phyloP scores from a whole-genome alignment of 1,140 invertebrate species.

The Meteorus sp. region DNA sequence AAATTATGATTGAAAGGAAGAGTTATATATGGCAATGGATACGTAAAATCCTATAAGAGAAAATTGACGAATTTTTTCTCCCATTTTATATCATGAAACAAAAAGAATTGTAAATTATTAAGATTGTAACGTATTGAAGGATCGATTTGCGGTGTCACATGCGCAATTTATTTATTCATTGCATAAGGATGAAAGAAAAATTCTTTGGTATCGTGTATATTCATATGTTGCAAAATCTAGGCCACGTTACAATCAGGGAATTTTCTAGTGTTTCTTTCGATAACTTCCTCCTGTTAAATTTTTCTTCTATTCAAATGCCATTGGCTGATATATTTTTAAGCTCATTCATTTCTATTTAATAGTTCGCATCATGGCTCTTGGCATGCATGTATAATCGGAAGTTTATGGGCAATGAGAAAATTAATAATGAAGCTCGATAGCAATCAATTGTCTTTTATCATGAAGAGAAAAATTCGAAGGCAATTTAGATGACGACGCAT shows the following conservation, averaged over 20 bases:
- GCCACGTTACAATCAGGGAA: slow-evolving; percentile 31
- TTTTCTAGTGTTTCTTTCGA: not conserved
- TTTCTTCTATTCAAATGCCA: not conserved
- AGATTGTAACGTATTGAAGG: no score
- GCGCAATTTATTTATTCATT: slow-evolving; percentile 18
- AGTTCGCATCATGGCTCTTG: no score
- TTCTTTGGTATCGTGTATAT: slow-evolving; percentile 58
- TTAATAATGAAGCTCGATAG: slow-evolving; percentile 14
- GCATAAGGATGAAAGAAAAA: slow-evolving; percentile 29
- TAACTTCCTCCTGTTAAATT: slow-evolving; percentile 17
- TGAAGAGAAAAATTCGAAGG: no score
- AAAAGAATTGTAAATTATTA: slow-evolving; percentile 16
- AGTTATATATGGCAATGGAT: not conserved
- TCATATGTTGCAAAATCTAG: slow-evolving; percentile 46
- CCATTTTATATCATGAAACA: slow-evolving; percentile 8
- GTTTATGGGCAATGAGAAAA: slow-evolving; percentile 26
- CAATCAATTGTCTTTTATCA: slow-evolving; percentile 1
- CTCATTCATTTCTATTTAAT: no score
- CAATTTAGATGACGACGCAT: no score
- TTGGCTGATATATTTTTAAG: no score
- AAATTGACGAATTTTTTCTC: slow-evolving; percentile 24
- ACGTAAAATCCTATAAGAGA: slow-evolving; percentile 7
- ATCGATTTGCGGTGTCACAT: no score
- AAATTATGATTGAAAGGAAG: not conserved
- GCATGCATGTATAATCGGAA: not conserved